phyloP scores from a whole-genome alignment of 2,113 vertebrate genomes.

The Scomber scombrus region DNA sequence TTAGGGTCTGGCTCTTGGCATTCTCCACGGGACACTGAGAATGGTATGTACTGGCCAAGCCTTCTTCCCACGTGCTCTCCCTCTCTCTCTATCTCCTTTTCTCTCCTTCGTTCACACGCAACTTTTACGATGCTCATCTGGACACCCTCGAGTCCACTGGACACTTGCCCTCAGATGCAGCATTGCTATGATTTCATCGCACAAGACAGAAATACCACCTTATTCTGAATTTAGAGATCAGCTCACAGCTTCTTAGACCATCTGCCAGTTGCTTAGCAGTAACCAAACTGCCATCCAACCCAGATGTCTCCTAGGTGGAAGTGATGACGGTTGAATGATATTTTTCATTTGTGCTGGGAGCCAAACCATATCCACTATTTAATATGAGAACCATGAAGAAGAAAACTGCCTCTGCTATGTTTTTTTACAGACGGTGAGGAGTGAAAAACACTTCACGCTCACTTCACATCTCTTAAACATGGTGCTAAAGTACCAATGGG shows the following conservation, averaged over 20 bases:
- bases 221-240: background rate
- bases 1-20: conserved; percentile 63
- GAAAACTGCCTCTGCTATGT: background rate
- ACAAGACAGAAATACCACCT: conserved; percentile 6
- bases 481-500: background rate
- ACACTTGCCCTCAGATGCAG: background rate
- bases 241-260: conserved; percentile 2
- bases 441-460: background rate
- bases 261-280: conserved; percentile 27
- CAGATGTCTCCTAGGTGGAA: conserved; percentile 50
- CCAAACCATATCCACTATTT: conserved; percentile 22
- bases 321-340: conserved; percentile 38
- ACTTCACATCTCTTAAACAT: no score
- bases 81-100: background rate
- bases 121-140: conserved; percentile 50
- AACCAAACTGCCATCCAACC: conserved; percentile 15
- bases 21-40: conserved; percentile 70
- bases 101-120: conserved; percentile 25
- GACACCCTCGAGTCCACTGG: conserved; percentile 16
- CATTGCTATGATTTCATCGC: conserved; percentile 4
- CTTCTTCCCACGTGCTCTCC: conserved; percentile 46
- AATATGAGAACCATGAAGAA: conserved; percentile 13
- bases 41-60: conserved; percentile 74
- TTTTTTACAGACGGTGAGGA: conserved; percentile 15
- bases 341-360: conserved; percentile 9